Evolutionary conservation across 2,888 invertebrate species (phyloP).

Genomic region (Phanerotoma sp.): DNA sequence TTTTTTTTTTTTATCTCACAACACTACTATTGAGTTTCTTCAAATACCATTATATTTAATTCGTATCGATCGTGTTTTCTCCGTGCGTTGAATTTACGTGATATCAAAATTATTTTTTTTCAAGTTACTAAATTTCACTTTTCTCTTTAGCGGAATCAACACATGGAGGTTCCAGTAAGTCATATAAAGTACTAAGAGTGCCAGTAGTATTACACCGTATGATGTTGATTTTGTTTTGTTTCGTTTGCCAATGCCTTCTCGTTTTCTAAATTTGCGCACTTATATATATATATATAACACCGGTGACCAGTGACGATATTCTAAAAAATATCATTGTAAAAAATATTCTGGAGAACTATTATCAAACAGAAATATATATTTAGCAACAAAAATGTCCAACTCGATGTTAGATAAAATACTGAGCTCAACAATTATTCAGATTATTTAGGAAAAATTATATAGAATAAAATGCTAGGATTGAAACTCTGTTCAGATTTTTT

Average conservation of each 20-base stretch:
- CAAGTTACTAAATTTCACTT: constrained; percentile 51
- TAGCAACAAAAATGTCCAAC: no score
- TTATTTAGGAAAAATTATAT: no score
- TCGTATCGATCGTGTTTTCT: constrained; percentile 1
- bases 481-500: no score
- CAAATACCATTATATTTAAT: not conserved
- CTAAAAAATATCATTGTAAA: no score
- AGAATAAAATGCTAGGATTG: no score
- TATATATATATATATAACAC: not conserved
- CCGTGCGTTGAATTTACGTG: not conserved
- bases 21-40: no score
- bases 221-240: constrained; percentile 22
- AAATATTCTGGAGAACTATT: no score
- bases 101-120: not conserved
- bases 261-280: not conserved
- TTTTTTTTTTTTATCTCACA: no score
- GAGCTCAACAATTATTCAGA: no score
- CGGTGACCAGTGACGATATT: no score
- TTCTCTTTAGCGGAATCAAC: constrained; percentile 70
- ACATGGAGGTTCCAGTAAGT: constrained; percentile 71
- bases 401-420: no score
- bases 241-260: not conserved
- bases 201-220: constrained; percentile 40
- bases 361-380: no score
- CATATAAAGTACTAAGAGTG: constrained; percentile 52